phyloP scores from a whole-genome alignment of 2,797 vertebrate genomes.

The Danionella dracula region DNA sequence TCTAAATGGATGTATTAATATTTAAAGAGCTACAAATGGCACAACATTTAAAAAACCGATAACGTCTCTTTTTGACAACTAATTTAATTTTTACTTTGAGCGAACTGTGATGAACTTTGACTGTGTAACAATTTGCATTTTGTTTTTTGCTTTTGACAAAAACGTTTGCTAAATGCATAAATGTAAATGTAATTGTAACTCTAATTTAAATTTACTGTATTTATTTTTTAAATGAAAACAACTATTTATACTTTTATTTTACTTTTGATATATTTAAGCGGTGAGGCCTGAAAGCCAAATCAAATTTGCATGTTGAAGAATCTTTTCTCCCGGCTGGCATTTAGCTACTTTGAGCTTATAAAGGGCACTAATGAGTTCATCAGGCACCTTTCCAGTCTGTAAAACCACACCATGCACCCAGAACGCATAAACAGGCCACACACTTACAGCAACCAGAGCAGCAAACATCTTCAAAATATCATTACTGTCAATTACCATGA shows the following conservation, averaged over 20 bases:
- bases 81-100: too few species aligned
- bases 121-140: too few species aligned
- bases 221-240: neutral
- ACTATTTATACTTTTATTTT: too few species aligned
- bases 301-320: too few species aligned
- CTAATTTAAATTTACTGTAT: neutral
- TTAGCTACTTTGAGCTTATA: neutral
- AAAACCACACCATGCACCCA: conserved; percentile 2
- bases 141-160: too few species aligned
- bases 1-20: too few species aligned
- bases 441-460: neutral
- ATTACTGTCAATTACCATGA: neutral
- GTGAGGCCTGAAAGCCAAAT: neutral
- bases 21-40: too few species aligned
- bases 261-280: neutral
- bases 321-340: neutral
- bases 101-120: too few species aligned
- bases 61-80: too few species aligned
- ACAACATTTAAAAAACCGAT: too few species aligned
- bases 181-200: too few species aligned
- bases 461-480: conserved; percentile 4
- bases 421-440: neutral
- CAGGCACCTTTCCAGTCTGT: neutral
- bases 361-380: neutral
- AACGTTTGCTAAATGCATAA: too few species aligned